Evolutionary conservation across 1,140 invertebrate genomes (phyloP).

Genomic region (Mamestra configurata): DNA sequence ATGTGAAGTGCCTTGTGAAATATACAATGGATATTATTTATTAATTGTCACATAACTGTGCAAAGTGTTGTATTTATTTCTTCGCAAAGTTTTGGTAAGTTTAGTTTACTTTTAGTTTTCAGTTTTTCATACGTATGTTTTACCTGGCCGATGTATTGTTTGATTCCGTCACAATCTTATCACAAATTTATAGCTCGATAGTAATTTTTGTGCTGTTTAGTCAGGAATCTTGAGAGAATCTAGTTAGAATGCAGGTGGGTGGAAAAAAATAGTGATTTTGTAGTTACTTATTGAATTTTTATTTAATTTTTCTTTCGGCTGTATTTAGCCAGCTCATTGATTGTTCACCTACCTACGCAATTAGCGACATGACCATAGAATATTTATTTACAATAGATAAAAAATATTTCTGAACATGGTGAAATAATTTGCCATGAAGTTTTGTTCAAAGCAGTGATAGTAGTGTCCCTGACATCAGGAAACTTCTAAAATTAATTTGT

Average conservation of each 20-base stretch:
- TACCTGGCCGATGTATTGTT: conserved; percentile 55
- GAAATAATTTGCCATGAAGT: not conserved
- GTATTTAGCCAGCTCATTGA: not conserved
- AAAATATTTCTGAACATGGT: not conserved
- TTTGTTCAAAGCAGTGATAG: not conserved
- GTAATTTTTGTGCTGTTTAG: conserved; percentile 20
- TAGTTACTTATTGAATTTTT: too few relatives aligned
- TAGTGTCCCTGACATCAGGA: not conserved
- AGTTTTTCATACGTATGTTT: conserved; percentile 55
- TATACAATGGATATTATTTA: conserved; percentile 63
- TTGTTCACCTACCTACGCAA: conserved; percentile 24
- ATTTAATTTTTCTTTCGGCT: not conserved
- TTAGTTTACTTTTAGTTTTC: conserved; percentile 40
- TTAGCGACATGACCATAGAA: not conserved
- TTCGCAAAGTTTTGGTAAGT: conserved; percentile 56
- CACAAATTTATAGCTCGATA: conserved; percentile 43
- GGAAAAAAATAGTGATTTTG: not conserved
- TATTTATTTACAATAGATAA: not conserved
- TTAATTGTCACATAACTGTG: conserved; percentile 50
- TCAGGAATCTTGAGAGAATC: conserved; percentile 45
- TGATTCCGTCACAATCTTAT: conserved; percentile 61
- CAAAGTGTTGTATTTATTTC: conserved; percentile 51
- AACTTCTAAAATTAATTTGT: not conserved
- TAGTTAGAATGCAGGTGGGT: conserved; percentile 30
- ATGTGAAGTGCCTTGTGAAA: conserved; percentile 60